These are phyloP conservation scores for Chrysodeixis includens DNA, from an alignment of 2,888 invertebrate genomes.

Conservation along the genomic window DNA sequence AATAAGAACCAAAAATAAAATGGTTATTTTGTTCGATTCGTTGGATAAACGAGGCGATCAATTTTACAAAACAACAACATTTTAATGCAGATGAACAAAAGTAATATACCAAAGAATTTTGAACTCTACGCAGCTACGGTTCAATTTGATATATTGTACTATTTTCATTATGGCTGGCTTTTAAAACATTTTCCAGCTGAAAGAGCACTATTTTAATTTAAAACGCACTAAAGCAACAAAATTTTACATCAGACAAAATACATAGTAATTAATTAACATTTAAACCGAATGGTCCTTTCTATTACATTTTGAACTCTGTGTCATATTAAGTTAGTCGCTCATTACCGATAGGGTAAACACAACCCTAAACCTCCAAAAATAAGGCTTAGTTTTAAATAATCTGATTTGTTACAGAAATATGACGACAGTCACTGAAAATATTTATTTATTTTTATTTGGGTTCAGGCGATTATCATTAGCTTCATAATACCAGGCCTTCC, in stretches of 20 bases:
- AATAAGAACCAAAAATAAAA: background rate
- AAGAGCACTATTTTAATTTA: background rate
- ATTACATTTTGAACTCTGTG: slow-evolving; percentile 20
- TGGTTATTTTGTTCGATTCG: no score
- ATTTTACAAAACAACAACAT: background rate
- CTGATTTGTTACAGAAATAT: slow-evolving; percentile 27
- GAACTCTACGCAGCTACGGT: no score
- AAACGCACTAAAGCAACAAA: background rate
- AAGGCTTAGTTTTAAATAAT: slow-evolving; percentile 35
- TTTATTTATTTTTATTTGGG: background rate
- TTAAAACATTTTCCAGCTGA: background rate
- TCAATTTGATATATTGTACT: background rate
- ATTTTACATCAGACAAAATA: background rate
- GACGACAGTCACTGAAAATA: background rate
- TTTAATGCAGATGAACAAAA: background rate
- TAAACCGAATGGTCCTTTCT: slow-evolving; percentile 21
- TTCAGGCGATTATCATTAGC: slow-evolving; percentile 1
- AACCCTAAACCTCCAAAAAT: slow-evolving; percentile 31
- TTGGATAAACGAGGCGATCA: background rate
- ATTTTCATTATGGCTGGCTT: background rate
- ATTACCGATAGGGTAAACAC: slow-evolving; percentile 45
- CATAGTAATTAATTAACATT: background rate
- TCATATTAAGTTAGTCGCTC: slow-evolving; percentile 24
- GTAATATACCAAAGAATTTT: background rate
- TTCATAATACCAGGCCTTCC: background rate